These are phyloP conservation scores for Empidonax alnorum DNA, from an alignment of 2,113 vertebrate genomes.

Conservation along the genomic window DNA sequence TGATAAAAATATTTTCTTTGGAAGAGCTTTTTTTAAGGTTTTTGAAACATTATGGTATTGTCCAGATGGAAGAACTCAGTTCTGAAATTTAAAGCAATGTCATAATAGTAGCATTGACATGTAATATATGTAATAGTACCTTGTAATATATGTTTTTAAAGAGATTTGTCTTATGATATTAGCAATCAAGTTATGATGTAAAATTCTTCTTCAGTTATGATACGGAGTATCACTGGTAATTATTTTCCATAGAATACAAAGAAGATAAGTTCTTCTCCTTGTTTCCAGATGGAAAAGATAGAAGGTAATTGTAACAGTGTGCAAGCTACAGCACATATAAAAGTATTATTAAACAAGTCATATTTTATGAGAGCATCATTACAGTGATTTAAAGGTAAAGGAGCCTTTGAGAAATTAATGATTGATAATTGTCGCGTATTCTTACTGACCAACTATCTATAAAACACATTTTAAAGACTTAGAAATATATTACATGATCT, in stretches of 20 bases:
- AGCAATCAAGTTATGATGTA: background rate
- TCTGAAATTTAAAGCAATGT: background rate
- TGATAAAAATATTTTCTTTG: background rate
- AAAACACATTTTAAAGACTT: constrained; percentile 3
- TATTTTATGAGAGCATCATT: constrained; percentile 26
- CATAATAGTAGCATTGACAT: background rate
- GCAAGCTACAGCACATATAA: background rate
- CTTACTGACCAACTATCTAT: constrained; percentile 38
- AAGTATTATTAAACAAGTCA: background rate
- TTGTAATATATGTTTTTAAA: background rate
- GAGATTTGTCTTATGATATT: background rate
- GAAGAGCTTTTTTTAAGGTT: background rate
- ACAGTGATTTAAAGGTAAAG: constrained; percentile 46
- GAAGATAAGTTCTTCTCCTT: background rate
- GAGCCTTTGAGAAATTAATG: constrained; percentile 23
- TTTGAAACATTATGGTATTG: background rate
- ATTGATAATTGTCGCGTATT: constrained; percentile 33
- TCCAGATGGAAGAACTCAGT: background rate
- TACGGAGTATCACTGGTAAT: background rate
- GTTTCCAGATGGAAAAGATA: constrained; percentile 20
- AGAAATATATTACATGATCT: background rate
- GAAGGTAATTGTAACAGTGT: background rate
- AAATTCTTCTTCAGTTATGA: background rate
- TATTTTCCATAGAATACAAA: background rate
- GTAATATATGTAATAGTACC: no score